Evolutionary conservation across 1,140 invertebrate genomes (phyloP).

Genomic region (Lepidurus couesii): DNA sequence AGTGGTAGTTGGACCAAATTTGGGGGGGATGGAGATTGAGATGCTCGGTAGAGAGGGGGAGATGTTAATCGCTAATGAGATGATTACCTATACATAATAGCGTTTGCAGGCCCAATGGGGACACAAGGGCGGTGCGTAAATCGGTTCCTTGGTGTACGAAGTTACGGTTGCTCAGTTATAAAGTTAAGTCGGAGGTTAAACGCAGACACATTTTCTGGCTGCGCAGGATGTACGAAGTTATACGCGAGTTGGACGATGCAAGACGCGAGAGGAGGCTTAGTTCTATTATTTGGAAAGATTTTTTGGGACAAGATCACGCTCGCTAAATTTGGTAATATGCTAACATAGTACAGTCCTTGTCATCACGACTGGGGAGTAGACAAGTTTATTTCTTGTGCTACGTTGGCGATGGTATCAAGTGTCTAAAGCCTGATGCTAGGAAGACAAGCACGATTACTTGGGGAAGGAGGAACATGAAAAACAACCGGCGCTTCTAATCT

Average conservation of each 20-base stretch:
- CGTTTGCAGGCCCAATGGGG: neutral
- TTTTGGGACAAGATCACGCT: neutral
- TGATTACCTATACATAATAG: neutral
- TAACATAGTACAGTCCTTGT: neutral
- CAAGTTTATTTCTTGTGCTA: conserved; percentile 13
- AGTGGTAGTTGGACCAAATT: conserved; percentile 1
- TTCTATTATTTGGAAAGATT: no score
- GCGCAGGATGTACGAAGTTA: no score
- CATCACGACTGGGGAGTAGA: neutral
- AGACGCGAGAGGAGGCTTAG: no score
- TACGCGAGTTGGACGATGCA: no score
- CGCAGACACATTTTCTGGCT: no score
- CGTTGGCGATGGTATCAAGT: neutral
- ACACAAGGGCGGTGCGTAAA: neutral
- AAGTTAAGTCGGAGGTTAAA: no score
- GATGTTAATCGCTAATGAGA: conserved; percentile 22
- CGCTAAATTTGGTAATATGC: neutral
- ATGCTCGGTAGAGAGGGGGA: neutral
- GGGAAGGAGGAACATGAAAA: neutral
- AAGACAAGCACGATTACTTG: neutral
- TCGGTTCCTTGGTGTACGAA: no score
- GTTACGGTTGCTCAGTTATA: no score
- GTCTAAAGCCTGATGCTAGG: neutral
- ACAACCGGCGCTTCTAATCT: neutral
- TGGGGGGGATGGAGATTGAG: neutral